These are phyloP conservation scores for Cantharis nigra DNA, from an alignment of 2,888 invertebrate species.

Conservation along the genomic window DNA sequence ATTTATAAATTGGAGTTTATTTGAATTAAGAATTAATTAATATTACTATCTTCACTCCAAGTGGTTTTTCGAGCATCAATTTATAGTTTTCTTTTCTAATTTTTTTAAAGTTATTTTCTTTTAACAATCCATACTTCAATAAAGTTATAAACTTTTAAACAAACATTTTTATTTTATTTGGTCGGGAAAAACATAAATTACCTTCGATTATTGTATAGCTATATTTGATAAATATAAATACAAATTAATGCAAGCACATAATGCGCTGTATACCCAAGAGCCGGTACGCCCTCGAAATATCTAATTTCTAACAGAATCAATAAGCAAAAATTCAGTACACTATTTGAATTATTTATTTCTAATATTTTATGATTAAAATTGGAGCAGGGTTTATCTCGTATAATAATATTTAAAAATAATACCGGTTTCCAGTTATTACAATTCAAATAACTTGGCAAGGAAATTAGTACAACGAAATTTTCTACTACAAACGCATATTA, in stretches of 20 bases:
- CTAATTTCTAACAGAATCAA: too few relatives aligned
- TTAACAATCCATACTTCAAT: too few relatives aligned
- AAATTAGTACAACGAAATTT: neutral
- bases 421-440: conserved; percentile 16
- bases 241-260: too few relatives aligned
- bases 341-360: neutral
- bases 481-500: conserved; percentile 7
- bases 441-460: conserved; percentile 23
- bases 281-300: too few relatives aligned
- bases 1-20: neutral
- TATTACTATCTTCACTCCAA: neutral
- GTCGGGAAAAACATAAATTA: too few relatives aligned
- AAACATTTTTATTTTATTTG: too few relatives aligned
- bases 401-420: neutral
- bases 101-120: too few relatives aligned
- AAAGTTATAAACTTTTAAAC: too few relatives aligned
- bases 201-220: too few relatives aligned
- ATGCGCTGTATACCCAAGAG: too few relatives aligned
- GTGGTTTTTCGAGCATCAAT: neutral
- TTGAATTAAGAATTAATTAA: neutral
- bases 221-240: too few relatives aligned
- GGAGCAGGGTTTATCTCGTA: neutral
- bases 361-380: neutral
- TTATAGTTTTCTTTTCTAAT: neutral
- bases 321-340: too few relatives aligned